phyloP scores from a whole-genome alignment of 2,113 vertebrate genomes.

The Indicator maculatus region DNA sequence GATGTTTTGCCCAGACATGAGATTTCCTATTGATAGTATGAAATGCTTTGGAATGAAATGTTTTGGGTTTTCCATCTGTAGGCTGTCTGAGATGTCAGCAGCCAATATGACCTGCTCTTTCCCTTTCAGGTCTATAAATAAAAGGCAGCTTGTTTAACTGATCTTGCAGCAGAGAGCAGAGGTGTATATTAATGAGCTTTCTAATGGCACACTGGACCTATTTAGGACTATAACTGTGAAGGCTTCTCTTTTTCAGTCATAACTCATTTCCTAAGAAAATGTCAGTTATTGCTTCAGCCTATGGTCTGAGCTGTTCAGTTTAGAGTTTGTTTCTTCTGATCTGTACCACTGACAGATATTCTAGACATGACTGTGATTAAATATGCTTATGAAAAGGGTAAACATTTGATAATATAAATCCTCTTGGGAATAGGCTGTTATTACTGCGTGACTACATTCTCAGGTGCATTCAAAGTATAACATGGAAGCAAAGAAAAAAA shows the following conservation, averaged over 20 bases:
- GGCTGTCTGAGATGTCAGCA: conserved; percentile 77
- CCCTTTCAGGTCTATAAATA: conserved; percentile 71
- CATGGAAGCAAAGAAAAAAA: conserved; percentile 30
- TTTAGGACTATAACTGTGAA: conserved; percentile 76
- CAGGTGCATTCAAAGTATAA: conserved; percentile 49
- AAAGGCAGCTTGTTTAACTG: conserved; percentile 82
- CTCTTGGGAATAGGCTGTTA: conserved; percentile 19
- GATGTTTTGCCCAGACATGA: conserved; percentile 71
- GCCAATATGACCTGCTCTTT: conserved; percentile 72
- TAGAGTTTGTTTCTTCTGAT: conserved; percentile 81
- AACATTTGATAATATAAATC: conserved; percentile 57
- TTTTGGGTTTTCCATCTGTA: conserved; percentile 79
- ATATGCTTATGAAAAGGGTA: conserved; percentile 48
- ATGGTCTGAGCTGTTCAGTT: conserved; percentile 53
- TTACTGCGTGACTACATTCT: conserved; percentile 27
- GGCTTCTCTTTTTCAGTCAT: conserved; percentile 83
- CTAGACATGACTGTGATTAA: conserved; percentile 68
- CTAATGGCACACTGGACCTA: conserved; percentile 81
- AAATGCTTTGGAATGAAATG: conserved; percentile 73
- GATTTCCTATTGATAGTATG: conserved; percentile 72
- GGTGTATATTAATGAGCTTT: conserved; percentile 76
- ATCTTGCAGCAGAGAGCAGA: conserved; percentile 72
- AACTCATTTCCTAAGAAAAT: conserved; percentile 86
- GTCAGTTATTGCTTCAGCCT: conserved; percentile 71
- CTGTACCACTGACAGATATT: conserved; percentile 75